Evolutionary conservation across 23 tunicate genomes (phyloP).

Genomic region (Halocynthia roretzi): DNA sequence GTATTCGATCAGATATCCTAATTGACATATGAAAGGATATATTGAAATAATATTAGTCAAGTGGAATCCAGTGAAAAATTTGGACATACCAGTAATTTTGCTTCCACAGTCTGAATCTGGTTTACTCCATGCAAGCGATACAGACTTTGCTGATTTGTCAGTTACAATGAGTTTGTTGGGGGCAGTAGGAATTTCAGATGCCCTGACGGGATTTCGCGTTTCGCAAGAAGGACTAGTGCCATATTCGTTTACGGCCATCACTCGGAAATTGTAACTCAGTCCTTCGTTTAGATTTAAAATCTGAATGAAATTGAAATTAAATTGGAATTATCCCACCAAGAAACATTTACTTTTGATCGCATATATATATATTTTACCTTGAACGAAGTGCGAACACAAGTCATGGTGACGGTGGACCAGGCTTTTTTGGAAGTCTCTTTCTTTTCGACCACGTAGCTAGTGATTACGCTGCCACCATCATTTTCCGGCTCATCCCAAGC

Average conservation of each 20-base stretch:
- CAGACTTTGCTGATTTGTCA: constrained; percentile 56
- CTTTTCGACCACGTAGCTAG: constrained; percentile 56
- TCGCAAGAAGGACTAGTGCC: constrained; percentile 28
- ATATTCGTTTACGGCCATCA: constrained; percentile 27
- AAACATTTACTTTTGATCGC: neutral
- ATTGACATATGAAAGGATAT: neutral
- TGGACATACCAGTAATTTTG: constrained; percentile 62
- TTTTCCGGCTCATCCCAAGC: constrained; percentile 56
- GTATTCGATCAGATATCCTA: constrained; percentile 77
- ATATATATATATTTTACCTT: constrained; percentile 26
- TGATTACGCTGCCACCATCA: constrained; percentile 76
- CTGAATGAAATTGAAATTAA: constrained; percentile 1
- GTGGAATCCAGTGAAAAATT: neutral
- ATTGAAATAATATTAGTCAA: neutral
- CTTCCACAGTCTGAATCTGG: constrained; percentile 90
- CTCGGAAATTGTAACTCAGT: constrained; percentile 23
- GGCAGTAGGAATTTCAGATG: constrained; percentile 52
- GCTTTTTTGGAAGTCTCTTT: constrained; percentile 78
- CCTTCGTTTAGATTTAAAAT: constrained; percentile 25
- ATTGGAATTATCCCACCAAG: neutral
- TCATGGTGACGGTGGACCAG: constrained; percentile 66
- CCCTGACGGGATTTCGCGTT: constrained; percentile 6
- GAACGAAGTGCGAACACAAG: constrained; percentile 41
- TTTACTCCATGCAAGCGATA: constrained; percentile 76
- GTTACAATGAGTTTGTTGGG: constrained; percentile 64